Evolutionary conservation across 2,113 vertebrate genomes (phyloP).

Genomic region (Guaruba guarouba): DNA sequence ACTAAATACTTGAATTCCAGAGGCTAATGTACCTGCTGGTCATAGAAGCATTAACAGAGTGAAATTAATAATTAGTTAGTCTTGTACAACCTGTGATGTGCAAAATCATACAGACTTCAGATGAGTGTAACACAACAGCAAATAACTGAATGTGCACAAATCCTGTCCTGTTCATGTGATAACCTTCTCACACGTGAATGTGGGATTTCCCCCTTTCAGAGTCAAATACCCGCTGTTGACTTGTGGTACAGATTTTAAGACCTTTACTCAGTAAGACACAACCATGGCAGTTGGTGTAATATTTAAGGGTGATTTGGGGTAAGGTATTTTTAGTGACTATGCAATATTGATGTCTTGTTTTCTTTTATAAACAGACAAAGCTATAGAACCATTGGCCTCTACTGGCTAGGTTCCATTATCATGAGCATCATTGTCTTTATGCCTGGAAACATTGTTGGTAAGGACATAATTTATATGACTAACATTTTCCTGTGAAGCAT

Average conservation of each 20-base stretch:
- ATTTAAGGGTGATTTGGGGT: background rate
- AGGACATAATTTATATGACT: constrained; percentile 57
- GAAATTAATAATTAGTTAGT: background rate
- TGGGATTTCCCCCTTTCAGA: background rate
- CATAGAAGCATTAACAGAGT: background rate
- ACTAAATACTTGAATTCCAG: background rate
- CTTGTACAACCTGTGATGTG: background rate
- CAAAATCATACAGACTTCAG: background rate
- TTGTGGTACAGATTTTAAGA: background rate
- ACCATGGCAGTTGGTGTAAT: background rate
- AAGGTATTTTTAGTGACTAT: background rate
- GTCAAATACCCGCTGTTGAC: background rate
- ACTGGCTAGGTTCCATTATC: constrained; percentile 92
- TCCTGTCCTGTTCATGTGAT: background rate
- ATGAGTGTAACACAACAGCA: background rate
- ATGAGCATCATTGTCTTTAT: constrained; percentile 91
- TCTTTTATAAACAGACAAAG: constrained; percentile 80
- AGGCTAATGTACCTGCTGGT: background rate
- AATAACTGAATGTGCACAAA: background rate
- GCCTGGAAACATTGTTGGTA: constrained; percentile 93
- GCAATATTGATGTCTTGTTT: background rate
- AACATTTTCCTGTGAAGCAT: background rate
- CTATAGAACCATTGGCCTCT: constrained; percentile 89
- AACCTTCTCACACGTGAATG: background rate
- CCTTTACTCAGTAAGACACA: background rate